phyloP scores from a whole-genome alignment of 2,888 invertebrate genomes.

The Eupithecia subfuscata region DNA sequence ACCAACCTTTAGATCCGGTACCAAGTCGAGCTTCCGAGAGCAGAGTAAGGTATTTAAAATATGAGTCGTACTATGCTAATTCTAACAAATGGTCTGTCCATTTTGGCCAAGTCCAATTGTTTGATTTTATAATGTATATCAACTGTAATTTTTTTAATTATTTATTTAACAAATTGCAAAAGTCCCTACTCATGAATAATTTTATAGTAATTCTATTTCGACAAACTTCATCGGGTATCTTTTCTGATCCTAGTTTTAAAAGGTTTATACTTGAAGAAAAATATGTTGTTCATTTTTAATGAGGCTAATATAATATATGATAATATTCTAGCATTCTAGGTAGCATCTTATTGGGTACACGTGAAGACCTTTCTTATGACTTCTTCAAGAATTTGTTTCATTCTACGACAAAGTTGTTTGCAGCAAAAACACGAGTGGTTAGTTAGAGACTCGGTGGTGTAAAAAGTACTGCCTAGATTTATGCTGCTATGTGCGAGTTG shows the following conservation, averaged over 20 bases:
- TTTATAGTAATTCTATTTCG: too few relatives aligned
- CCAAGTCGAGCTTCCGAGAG: neutral
- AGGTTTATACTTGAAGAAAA: neutral
- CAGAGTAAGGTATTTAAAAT: neutral
- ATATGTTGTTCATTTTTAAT: neutral
- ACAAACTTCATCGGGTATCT: neutral
- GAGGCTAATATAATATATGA: neutral
- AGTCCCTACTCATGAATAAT: too few relatives aligned
- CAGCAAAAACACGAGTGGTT: neutral
- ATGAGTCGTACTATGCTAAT: neutral
- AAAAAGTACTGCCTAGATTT: neutral
- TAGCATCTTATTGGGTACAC: neutral
- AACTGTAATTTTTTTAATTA: neutral
- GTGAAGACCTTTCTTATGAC: neutral
- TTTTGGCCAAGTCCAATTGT: neutral
- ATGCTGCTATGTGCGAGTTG: neutral
- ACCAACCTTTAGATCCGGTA: neutral
- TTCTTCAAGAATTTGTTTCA: neutral
- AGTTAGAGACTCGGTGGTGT: conserved; percentile 3
- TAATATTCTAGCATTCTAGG: neutral
- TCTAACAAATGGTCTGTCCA: neutral
- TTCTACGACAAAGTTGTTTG: neutral
- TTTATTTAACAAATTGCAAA: too few relatives aligned
- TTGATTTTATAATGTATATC: neutral
- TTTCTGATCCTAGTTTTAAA: neutral